phyloP scores from a whole-genome alignment of 2,888 invertebrate genomes.

The Chironomus riparius region DNA sequence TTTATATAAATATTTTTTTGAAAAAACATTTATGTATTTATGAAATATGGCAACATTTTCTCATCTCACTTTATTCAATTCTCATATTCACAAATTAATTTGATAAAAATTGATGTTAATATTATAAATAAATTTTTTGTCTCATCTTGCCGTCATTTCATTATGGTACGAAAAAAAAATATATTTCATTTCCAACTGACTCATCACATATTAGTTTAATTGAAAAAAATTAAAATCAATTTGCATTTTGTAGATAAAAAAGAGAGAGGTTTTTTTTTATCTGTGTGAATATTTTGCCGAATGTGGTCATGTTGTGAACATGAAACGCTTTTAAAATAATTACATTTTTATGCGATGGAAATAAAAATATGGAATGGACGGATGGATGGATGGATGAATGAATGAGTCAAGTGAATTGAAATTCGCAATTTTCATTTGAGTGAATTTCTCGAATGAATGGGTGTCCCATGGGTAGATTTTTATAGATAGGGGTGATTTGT shows the following conservation, averaged over 20 bases:
- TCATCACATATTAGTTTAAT: slow-evolving; percentile 3
- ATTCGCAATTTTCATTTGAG: neutral
- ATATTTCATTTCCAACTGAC: neutral
- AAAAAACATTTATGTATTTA: too few relatives aligned
- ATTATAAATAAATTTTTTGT: too few relatives aligned
- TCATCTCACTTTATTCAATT: too few relatives aligned
- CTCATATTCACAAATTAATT: too few relatives aligned
- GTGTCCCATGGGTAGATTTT: too few relatives aligned
- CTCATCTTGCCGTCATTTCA: too few relatives aligned
- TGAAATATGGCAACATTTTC: too few relatives aligned
- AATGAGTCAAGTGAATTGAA: neutral
- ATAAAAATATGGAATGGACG: neutral
- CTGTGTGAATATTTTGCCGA: neutral
- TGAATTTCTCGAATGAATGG: too few relatives aligned
- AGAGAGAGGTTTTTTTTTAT: neutral
- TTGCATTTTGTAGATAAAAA: neutral
- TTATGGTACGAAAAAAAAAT: neutral
- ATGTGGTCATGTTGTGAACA: neutral
- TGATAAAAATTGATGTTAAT: too few relatives aligned
- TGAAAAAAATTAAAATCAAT: slow-evolving; percentile 19
- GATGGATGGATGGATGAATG: neutral
- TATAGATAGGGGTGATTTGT: too few relatives aligned
- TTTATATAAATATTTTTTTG: too few relatives aligned
- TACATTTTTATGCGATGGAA: neutral
- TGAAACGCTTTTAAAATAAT: slow-evolving; percentile 23